Percentiles rank a stretch among this genome's conserved stretches.
phyloP scores from a whole-genome alignment of 2,113 vertebrate species.

The Brachirus orientalis region DNA sequence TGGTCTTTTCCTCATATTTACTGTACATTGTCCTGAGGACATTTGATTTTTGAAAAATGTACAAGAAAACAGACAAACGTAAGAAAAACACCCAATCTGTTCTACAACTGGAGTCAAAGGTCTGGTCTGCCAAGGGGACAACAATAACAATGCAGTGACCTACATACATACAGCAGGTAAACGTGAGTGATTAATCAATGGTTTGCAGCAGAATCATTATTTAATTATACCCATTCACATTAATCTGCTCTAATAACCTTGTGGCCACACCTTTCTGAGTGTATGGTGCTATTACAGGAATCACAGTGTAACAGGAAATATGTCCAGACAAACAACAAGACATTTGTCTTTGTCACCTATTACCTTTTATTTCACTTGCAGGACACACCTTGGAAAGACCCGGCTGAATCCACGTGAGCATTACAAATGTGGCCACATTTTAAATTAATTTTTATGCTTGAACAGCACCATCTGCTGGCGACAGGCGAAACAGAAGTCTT shows the following conservation, averaged over 20 bases:
- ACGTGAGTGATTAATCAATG: neutral
- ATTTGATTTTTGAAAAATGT: neutral
- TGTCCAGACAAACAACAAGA: neutral
- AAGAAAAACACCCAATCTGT: no score
- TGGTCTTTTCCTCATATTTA: neutral
- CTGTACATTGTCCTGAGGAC: neutral
- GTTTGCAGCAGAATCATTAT: neutral
- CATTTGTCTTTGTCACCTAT: neutral
- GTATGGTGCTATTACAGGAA: neutral
- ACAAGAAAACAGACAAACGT: no score
- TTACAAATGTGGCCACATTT: conserved; percentile 1
- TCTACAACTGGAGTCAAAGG: no score
- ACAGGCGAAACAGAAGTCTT: neutral
- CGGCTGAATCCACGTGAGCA: neutral
- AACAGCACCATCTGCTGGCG: conserved; percentile 66
- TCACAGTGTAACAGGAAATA: neutral
- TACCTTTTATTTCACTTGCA: neutral
- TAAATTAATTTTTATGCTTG: conserved; percentile 3
- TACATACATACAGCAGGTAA: neutral
- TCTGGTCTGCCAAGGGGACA: neutral
- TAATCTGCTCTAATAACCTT: neutral
- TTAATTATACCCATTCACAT: neutral
- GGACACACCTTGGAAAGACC: conserved; percentile 48
- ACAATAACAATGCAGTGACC: conserved; percentile 5
- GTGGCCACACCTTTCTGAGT: no score